Base-by-base conservation (phyloP, 2,888 invertebrate species). In the Luffia ferchaultella region DNA sequence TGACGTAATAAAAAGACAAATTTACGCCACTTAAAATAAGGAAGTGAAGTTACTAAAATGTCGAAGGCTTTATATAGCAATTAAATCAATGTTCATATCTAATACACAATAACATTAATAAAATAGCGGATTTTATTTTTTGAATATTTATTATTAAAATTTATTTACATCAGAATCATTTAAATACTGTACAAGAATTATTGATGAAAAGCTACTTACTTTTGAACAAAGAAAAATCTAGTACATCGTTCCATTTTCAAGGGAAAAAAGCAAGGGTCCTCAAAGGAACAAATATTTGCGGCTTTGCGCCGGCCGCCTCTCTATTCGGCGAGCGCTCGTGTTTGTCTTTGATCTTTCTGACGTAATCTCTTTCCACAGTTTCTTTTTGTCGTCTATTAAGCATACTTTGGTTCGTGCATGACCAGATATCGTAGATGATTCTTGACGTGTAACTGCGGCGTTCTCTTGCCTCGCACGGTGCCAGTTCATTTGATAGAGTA, bases 261-360 rank as follows among this genome's bases (percentile, higher is more conserved):
- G 12, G 30, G 30, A 30, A 30, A 60, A 64, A 60, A 64, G 59
- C 58, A 61, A 69, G 63, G 63, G 65, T 61, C 61, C 65, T 70
- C 65, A 62, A 67, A 65, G 68, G 62, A 68, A 64, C 68, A 71
- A 74, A 74, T 73, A 72, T 73, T 73, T 73, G 67, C 62, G 67
- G 67, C 62, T 67, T 67, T 67, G 56, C 62, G 60, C 63, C 63
- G 58, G 52, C 61, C 62, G 58, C 54, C 57, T 51, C 55, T 52
- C 49, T 20, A 17, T 60, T 59, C 54, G 57, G 60, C 59, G 18
- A 43, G 49, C 49, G 49, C 43, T 58, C 56, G 44, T 49, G 41
- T 48, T 52, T 47, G 49, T 52, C 50, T 47, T 49, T 49, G 42
- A 53, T 52, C 52, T 52, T 52, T 20, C 42, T 18, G 46, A 52